Conservation (phyloP, 2,113 vertebrate genomes). For the Pachyramphus minor region DNA sequence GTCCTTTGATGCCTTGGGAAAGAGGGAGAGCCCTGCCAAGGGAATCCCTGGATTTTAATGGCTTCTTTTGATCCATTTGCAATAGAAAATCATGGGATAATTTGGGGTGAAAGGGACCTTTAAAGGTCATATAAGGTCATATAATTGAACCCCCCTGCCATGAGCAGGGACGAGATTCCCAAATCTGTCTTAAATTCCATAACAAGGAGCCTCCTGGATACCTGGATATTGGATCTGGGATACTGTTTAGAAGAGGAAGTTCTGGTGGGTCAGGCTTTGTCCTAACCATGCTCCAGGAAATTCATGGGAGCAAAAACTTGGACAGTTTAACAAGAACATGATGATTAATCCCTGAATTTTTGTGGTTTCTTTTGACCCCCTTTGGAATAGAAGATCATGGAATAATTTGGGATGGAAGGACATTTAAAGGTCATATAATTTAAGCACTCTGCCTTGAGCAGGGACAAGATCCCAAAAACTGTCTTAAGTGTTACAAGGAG, state of each 20-base stretch:
- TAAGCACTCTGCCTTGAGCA: neutral
- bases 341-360: neutral
- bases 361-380: neutral
- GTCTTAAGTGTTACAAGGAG: neutral
- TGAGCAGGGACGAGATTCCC: neutral
- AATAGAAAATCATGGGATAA: neutral
- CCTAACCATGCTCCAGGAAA: neutral
- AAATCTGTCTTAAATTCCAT: neutral
- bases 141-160: neutral
- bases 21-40: neutral
- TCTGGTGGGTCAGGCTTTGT: neutral
- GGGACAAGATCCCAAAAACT: neutral
- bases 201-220: neutral
- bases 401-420: neutral
- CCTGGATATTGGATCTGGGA: neutral
- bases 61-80: neutral
- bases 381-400: neutral
- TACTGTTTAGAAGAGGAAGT: neutral
- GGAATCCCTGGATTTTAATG: neutral
- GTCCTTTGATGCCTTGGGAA: neutral
- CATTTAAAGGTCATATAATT: no score
- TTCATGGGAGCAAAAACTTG: fast-evolving
- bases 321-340: neutral
- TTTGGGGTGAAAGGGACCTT: neutral
- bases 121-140: neutral